Base-by-base conservation (phyloP, 2,888 invertebrate species). In the Callyntrura sp. region DNA sequence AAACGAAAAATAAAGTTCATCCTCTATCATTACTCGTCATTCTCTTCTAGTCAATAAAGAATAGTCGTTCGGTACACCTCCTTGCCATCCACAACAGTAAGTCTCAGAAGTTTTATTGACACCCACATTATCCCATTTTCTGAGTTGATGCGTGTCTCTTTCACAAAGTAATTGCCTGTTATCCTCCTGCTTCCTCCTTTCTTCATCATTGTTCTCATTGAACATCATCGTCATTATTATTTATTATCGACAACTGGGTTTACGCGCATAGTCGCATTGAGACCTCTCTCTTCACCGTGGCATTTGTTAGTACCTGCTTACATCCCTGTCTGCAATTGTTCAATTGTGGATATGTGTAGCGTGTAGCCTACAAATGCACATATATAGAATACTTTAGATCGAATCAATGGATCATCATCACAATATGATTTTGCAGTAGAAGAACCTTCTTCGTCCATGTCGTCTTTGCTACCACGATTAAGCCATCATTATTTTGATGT, bases 231-330 rank as follows among this genome's bases (percentile, higher is more conserved):
- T n/a, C 51, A 73, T n/a, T n/a, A n/a, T n/a, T 55, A 62, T 82
- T 25, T 51, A 43, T 73, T 84, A 73, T 73, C 55, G 84, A 73
- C 84, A 84, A 70, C 84, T 84, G 70, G 70, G 84, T 28, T 84
- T 84, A 51, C 68, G 68, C 68, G 57, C 25, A 48, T 68, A 20
- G 12, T 45, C n/a, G n/a, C n/a, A n/a, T n/a, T n/a, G n/a, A n/a
- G n/a, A n/a, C n/a, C n/a, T n/a, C n/a, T n/a, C n/a, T n/a, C n/a
- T n/a, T n/a, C n/a, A n/a, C n/a, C n/a, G n/a, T n/a, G n/a, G n/a
- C n/a, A n/a, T n/a, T n/a, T n/a, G n/a, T n/a, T n/a, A n/a, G n/a
- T n/a, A n/a, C n/a, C n/a, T n/a, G n/a, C n/a, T n/a, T n/a, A n/a
- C n/a, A n/a, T n/a, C n/a, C n/a, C n/a, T n/a, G n/a, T n/a, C n/a